Percentiles rank a stretch among this genome's conserved stretches.
These are phyloP conservation scores for Sebastes jordani DNA, from an alignment of 2,797 vertebrate species.

Conservation along the genomic window DNA sequence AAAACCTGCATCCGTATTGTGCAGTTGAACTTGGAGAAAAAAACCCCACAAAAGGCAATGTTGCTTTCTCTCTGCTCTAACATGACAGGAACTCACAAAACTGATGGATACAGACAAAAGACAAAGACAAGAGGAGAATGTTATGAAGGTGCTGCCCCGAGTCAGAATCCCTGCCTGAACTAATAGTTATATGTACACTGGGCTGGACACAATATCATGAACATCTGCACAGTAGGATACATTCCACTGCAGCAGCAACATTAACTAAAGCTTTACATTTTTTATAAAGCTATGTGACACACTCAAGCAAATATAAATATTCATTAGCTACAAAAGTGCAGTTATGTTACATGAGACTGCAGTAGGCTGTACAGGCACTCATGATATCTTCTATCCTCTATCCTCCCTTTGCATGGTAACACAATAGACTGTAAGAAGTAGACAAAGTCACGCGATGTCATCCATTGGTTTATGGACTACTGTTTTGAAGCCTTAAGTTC, in stretches of 20 bases:
- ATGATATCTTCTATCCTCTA: neutral
- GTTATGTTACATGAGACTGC: neutral
- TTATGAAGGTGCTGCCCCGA: slow-evolving; percentile 10
- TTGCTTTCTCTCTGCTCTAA: slow-evolving; percentile 17
- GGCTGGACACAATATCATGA: neutral
- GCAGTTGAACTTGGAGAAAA: neutral
- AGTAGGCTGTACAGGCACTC: neutral
- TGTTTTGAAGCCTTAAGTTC: too few species aligned
- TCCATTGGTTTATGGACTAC: too few species aligned
- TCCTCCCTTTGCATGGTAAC: neutral
- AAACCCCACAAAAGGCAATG: neutral
- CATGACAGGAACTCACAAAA: slow-evolving; percentile 41
- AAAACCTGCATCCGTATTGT: slow-evolving; percentile 10
- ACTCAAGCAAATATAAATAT: neutral
- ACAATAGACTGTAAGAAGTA: neutral
- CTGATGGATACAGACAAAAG: slow-evolving; percentile 41
- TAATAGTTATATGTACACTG: neutral
- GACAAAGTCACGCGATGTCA: too few species aligned
- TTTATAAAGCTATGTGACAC: neutral
- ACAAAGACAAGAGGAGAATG: slow-evolving; percentile 12
- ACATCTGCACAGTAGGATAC: neutral
- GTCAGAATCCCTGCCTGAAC: slow-evolving; percentile 28
- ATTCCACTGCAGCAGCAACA: neutral
- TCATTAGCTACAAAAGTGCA: neutral
- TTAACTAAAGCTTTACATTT: neutral